Evolutionary conservation across 2,888 invertebrate species (phyloP), one percentile per base, ranked within the genome.

Genomic region (Yponomeuta plumbellus): DNA sequence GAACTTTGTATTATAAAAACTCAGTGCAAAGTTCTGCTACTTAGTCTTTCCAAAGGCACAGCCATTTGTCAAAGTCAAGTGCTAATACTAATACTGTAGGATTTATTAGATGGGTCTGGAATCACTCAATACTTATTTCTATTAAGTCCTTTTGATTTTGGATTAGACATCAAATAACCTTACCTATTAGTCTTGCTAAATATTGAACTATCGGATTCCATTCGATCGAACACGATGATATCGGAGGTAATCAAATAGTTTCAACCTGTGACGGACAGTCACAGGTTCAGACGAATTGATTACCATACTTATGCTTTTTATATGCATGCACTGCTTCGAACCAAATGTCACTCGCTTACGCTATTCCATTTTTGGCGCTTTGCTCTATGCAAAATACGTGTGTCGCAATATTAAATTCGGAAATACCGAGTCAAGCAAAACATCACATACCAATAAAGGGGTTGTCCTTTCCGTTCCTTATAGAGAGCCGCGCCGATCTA

Each of bases 381-480:
- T 34, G 34, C 6, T 34, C 34, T 34, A 8, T 34, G 34, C 5
- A 34, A 34, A 34, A 34, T 34, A 34, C 34, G 8, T 34, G 8
- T 8, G 34, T 34, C 34, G 8, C 34, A 8, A 8, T 34, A 34
- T 8, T 34, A 6, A 34, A 10, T 34, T 34, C 5, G 8, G 34
- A 34, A 34, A 6, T 34, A 34, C 1, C 8, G 6, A 34, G 34
- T 34, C 17, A 39, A 39, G 23, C 0, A 21, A 52, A 56, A 63
- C 66, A 34, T 67, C 56, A 52, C 44, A 17, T 52, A 72, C 88
- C 91, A 78, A 89, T 83, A 73, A 91, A 91, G 52, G 91, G 90
- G 72, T 91, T 90, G 58, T 91, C 91, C 70, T 89, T 91, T 26
- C 87, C 91, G 73, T 91, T 93, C 66, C 92, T 85, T 67, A 81